Percentiles rank a stretch among this genome's conserved stretches.
Evolutionary conservation across 2,888 invertebrate genomes (phyloP).

Genomic region (Erebia ligea): DNA sequence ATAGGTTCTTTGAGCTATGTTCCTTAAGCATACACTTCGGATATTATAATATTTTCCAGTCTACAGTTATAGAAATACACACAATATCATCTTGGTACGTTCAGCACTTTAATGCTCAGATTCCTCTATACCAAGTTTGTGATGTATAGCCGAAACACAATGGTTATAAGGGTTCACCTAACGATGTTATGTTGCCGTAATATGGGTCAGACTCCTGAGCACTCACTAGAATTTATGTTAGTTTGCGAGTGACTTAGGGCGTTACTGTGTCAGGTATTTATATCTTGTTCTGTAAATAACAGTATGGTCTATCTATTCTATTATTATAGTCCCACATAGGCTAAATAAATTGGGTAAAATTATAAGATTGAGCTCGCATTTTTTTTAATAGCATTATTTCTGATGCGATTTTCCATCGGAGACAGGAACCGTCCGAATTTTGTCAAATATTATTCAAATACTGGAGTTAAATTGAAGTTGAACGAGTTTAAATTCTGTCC

Average conservation of each 20-base stretch:
- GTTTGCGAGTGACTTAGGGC: conserved; percentile 27
- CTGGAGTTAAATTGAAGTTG: no score
- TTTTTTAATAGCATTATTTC: no score
- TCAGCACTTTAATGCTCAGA: neutral
- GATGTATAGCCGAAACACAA: conserved; percentile 24
- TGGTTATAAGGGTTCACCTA: conserved; percentile 26
- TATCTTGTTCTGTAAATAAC: conserved; percentile 10
- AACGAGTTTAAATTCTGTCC: no score
- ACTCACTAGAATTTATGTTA: conserved; percentile 26
- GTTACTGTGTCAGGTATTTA: conserved; percentile 19
- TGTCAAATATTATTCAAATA: no score
- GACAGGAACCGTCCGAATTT: no score
- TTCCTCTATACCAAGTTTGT: conserved; percentile 18
- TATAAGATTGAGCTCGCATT: no score
- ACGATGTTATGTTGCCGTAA: conserved; percentile 27
- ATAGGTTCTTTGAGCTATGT: neutral
- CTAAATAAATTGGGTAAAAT: no score
- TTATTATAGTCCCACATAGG: no score
- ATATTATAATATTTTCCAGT: no score
- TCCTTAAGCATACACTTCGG: no score
- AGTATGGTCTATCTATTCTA: conserved; percentile 1
- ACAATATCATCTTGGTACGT: neutral
- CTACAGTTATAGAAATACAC: neutral
- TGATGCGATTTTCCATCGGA: no score
- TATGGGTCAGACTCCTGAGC: conserved; percentile 26